Evolutionary conservation across 2,113 vertebrate genomes (phyloP).

Genomic region (Neomonachus schauinslandi): DNA sequence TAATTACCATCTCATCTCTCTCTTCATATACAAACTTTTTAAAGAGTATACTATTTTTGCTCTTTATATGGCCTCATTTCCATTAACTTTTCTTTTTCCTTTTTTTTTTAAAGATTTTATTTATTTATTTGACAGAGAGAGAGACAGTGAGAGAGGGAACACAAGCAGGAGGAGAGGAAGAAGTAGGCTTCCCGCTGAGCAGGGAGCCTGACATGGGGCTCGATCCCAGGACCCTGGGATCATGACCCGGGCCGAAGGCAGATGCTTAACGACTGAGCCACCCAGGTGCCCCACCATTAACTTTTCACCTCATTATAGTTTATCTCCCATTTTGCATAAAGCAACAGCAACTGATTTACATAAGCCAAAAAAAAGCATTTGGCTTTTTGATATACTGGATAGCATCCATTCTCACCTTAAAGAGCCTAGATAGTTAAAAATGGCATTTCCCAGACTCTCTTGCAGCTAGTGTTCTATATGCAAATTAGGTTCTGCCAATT

Average conservation of each 20-base stretch:
- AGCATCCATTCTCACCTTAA: neutral
- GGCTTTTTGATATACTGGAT: neutral
- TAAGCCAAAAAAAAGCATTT: neutral
- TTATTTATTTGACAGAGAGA: no score
- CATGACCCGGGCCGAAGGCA: no score
- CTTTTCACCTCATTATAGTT: neutral
- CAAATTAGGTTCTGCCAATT: neutral
- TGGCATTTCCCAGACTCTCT: neutral
- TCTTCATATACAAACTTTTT: neutral
- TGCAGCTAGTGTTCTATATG: neutral
- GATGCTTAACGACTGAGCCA: no score
- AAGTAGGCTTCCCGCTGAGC: no score
- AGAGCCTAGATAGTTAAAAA: neutral
- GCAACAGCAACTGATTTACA: neutral
- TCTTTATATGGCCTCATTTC: neutral
- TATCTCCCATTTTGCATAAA: neutral
- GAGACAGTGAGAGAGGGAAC: no score
- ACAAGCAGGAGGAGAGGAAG: no score
- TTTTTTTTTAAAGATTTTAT: no score
- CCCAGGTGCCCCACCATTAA: neutral
- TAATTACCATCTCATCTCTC: neutral
- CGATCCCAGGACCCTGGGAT: no score
- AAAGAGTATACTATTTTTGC: neutral
- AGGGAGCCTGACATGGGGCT: no score
- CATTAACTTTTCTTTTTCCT: neutral